Evolutionary conservation across 1,140 invertebrate genomes (phyloP).

Genomic region (Xylocopa sonorina): DNA sequence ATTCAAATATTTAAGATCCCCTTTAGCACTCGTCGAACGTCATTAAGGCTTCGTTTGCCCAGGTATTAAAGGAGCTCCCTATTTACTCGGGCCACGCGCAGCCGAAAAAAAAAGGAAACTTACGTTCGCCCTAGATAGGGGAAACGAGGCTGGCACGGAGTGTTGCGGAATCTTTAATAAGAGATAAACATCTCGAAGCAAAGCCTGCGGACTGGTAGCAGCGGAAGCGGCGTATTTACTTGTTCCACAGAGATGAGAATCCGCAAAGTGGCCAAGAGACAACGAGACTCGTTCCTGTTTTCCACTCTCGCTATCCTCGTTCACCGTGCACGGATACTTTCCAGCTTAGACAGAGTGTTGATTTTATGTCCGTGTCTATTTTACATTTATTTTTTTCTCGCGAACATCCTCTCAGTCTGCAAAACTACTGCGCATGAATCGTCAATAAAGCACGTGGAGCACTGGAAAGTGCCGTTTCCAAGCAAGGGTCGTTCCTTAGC

Average conservation of each 20-base stretch:
- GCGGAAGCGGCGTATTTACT: constrained; percentile 15
- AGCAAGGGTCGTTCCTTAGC: too few relatives aligned
- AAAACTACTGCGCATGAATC: too few relatives aligned
- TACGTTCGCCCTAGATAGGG: not conserved
- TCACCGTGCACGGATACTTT: not conserved
- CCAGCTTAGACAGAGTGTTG: too few relatives aligned
- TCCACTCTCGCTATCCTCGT: not conserved
- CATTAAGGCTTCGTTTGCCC: constrained; percentile 44
- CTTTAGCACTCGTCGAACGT: constrained; percentile 28
- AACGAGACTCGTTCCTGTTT: too few relatives aligned
- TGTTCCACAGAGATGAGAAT: constrained; percentile 21
- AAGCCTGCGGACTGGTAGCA: not conserved
- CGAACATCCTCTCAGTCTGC: too few relatives aligned
- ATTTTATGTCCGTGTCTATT: too few relatives aligned
- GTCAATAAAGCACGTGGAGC: too few relatives aligned
- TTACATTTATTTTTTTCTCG: too few relatives aligned
- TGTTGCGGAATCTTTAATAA: constrained; percentile 46
- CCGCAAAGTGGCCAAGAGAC: not conserved
- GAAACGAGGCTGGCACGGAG: not conserved
- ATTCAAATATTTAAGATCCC: constrained; percentile 44
- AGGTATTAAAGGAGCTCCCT: constrained; percentile 35
- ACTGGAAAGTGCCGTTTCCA: too few relatives aligned
- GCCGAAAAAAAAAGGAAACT: not conserved
- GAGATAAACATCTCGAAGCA: constrained; percentile 29
- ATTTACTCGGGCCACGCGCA: not conserved